Evolutionary conservation across 2,113 vertebrate genomes (phyloP), one percentile per base, ranked within the genome.

Genomic region (Oxygymnocypris stewartii): DNA sequence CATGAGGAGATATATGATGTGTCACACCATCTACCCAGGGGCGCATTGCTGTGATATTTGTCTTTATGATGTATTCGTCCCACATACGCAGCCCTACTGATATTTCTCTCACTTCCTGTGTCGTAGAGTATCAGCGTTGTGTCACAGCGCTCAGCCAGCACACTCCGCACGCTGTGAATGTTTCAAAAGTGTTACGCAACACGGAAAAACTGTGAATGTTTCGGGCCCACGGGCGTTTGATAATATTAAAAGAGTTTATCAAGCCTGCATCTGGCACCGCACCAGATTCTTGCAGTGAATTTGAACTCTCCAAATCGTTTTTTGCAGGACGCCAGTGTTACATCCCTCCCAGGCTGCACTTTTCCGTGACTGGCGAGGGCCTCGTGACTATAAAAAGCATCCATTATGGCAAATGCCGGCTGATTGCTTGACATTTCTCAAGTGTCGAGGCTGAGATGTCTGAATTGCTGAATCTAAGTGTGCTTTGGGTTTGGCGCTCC

Each of bases 391-490:
- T 76, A 81, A 87, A 84, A 87, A 67, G 65, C 67, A 63, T 77
- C 85, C 85, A 61, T 87, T 85, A 84, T 25, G 65, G 87, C 88
- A 89, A 88, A 93, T 90, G 88, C 71, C 81, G 90, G 82, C 59
- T 87, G 90, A 93, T 90, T 88, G 78, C 84, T 82, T 65, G 84
- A 87, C 88, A 88, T 87, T 90, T 89, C 88, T 89, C 12, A 84
- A 85, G 81, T 88, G 18, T 80, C 2, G 44, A 11, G 75, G 82
- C 79, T 54, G 88, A 92, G 81, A 88, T 89, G 87, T 88, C 84
- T 82, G 77, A n/a, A 44, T 80, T 85, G 69, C 83, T 75, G 65
- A 31, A 57, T 69, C 86, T 90, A 90, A 90, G 87, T 91, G 90
- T 85, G 82, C 76, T 80, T 87, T 67, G 77, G 86, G 87, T 87